A percentile compares a stretch with the other conserved stretches of the same genome.
These are phyloP conservation scores for Caenorhabditis auriculariae DNA, from an alignment of 2,888 invertebrate genomes.

Conservation along the genomic window DNA sequence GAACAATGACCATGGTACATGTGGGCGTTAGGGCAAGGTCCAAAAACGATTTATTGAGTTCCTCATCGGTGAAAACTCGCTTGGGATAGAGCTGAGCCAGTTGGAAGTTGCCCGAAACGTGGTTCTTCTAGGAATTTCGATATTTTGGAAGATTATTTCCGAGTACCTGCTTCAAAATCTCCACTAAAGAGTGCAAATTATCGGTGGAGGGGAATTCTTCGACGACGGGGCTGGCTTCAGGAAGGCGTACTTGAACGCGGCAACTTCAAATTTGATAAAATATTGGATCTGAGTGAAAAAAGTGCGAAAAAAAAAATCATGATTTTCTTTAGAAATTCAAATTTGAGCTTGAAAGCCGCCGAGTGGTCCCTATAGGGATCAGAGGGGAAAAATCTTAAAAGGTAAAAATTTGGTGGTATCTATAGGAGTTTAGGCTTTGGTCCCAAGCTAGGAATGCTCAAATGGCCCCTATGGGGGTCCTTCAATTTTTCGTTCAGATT, in stretches of 20 bases:
- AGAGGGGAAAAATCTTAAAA: too few species aligned
- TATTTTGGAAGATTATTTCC: neutral
- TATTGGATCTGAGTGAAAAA: neutral
- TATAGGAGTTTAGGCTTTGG: neutral
- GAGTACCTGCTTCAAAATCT: constrained; percentile 14
- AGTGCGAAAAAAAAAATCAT: too few species aligned
- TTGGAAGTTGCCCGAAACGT: constrained; percentile 16
- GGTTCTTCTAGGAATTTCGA: constrained; percentile 3
- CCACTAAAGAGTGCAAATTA: constrained; percentile 18
- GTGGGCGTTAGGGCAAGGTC: constrained; percentile 39
- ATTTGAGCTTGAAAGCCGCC: too few species aligned
- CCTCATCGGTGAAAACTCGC: constrained; percentile 24
- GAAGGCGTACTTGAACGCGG: constrained; percentile 34
- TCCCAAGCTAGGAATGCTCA: neutral
- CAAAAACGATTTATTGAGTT: constrained; percentile 26
- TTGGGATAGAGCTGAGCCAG: constrained; percentile 37
- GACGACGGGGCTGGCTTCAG: constrained; percentile 21
- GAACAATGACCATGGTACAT: constrained; percentile 27
- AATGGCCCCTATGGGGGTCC: too few species aligned
- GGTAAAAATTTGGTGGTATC: too few species aligned
- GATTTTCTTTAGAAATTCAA: too few species aligned
- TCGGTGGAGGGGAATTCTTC: constrained; percentile 41
- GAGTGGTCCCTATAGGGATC: too few species aligned
- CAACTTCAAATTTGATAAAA: constrained; percentile 16
- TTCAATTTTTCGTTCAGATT: too few species aligned